Evolutionary conservation across 2,797 vertebrate genomes (phyloP), one percentile per base, ranked within the genome.

Genomic region (Acipenser transmontanus): DNA sequence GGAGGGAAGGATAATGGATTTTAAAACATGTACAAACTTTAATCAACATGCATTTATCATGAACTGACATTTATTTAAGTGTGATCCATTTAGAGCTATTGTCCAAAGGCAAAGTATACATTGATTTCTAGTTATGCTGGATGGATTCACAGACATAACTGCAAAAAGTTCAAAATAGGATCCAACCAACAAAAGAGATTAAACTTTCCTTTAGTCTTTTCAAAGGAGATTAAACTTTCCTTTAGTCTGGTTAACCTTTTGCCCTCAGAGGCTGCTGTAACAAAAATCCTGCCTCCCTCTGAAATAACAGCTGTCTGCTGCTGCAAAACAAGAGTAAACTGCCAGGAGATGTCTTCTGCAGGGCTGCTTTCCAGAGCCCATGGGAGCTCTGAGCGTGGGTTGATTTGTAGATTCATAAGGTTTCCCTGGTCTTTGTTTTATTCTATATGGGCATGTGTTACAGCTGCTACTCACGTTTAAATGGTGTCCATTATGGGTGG

Each of bases 391-490:
- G 64, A 76, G 69, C 70, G 57, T 75, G 70, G 74, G 56, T 67
- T 78, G 68, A 7, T 47, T 8, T 74, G 71, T 78, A 78, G 74
- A 71, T 77, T 77, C 75, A 71, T 74, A 76, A 75, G 68, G 76
- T 72, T 66, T 80, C 72, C 63, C 74, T 70, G 75, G 70, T 76
- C 70, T 65, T 84, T 82, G 80, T 83, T 76, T 75, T 50, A 64
- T 72, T 71, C 75, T 74, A 77, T 66, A 62, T 20, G 60, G 66
- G 61, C 60, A 69, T 63, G 64, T 59, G 68, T 70, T 68, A 67
- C 73, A 72, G 76, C 76, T 73, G 68, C 75, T 70, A 74, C 76
- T 81, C 76, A 73, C 71, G 1, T 80, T 69, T 79, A 80, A 78
- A 68, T 67, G 67, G 73, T 77, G 72, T 71, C 74, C 72, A 72